These are phyloP conservation scores for Andrena dorsata DNA, from an alignment of 2,888 invertebrate genomes.

Conservation along the genomic window DNA sequence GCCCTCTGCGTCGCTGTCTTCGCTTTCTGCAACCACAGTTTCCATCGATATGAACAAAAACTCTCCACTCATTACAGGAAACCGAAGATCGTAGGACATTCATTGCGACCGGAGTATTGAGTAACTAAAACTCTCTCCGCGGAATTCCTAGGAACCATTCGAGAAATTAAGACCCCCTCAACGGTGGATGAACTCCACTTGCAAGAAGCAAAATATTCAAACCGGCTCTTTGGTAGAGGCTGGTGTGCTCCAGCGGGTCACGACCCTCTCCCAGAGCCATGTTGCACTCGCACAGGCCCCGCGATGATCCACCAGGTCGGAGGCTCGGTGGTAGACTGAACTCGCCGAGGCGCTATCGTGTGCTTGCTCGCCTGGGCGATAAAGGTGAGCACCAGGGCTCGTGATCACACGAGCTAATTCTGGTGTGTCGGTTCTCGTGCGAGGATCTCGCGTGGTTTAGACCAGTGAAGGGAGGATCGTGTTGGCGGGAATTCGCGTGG, in stretches of 20 bases:
- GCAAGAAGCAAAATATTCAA: slow-evolving; percentile 39
- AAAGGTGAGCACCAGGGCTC: slow-evolving; percentile 63
- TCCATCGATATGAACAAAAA: background rate
- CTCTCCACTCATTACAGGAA: background rate
- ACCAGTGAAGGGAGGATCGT: slow-evolving; percentile 48
- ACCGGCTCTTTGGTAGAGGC: slow-evolving; percentile 83
- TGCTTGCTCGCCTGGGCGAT: slow-evolving; percentile 65
- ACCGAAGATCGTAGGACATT: too few species aligned
- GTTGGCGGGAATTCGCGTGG: slow-evolving; percentile 65
- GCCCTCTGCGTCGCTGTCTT: slow-evolving; percentile 96
- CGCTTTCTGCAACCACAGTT: slow-evolving; percentile 89
- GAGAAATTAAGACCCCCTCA: background rate
- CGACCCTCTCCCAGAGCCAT: slow-evolving; percentile 79
- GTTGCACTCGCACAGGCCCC: background rate
- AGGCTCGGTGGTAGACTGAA: slow-evolving; percentile 58
- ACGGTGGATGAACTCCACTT: background rate
- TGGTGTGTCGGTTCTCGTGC: slow-evolving; percentile 64
- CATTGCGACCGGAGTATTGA: too few species aligned
- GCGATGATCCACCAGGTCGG: slow-evolving; percentile 40
- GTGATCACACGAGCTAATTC: slow-evolving; percentile 71
- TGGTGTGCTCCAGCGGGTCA: slow-evolving; percentile 83
- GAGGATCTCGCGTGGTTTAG: slow-evolving; percentile 73
- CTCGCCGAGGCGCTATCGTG: slow-evolving; percentile 44
- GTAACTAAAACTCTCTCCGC: too few species aligned
- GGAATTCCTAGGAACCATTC: too few species aligned